Evolutionary conservation across 2,888 invertebrate genomes (phyloP), one percentile per base, ranked within the genome.

Genomic region (Papilio gigon): DNA sequence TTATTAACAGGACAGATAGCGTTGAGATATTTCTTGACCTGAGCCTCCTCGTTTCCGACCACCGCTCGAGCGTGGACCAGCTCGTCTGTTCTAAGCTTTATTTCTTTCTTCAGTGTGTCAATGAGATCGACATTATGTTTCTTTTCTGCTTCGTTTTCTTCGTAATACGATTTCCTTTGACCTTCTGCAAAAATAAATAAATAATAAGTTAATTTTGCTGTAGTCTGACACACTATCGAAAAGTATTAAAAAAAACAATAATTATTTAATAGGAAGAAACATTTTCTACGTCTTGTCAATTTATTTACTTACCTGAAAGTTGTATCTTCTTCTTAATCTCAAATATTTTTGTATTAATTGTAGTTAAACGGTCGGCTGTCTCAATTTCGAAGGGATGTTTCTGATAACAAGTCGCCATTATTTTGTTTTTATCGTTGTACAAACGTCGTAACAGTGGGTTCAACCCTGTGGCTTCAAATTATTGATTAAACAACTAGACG

Each of bases 311-410:
- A 96, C 97, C 97, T 83, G 96, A 96, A 72, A 97, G 85, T 78
- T 96, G 95, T 83, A 97, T 96, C 87, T 96, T 96, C 89, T 97
- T 97, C 86, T 97, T 97, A 68, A 97, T 94, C 88, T 97, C 96
- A 79, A 95, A 93, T 82, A 97, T 96, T 92, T 96, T 95, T 75
- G 94, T 95, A 84, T 96, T 96, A 63, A 95, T 92, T 65, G 92
- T 92, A 25, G 93, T 93, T 47, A 95, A 84, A 56, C 90, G 92
- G 71, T 93, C 93, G 61, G 93, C 93, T 6, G 85, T 82, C 78
- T 92, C 92, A 47, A 92, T 88, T 78, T 88, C 91, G 71, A 93
- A 90, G 50, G 92, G 88, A 83, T 90, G 92, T 85, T 89, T 92
- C 82, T 87, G 89, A 81, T 90, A 93, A 82, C 90, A 92, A 72